These are phyloP conservation scores for Ptyas mucosa DNA, from an alignment of 2,113 vertebrate genomes.

Conservation along the genomic window DNA sequence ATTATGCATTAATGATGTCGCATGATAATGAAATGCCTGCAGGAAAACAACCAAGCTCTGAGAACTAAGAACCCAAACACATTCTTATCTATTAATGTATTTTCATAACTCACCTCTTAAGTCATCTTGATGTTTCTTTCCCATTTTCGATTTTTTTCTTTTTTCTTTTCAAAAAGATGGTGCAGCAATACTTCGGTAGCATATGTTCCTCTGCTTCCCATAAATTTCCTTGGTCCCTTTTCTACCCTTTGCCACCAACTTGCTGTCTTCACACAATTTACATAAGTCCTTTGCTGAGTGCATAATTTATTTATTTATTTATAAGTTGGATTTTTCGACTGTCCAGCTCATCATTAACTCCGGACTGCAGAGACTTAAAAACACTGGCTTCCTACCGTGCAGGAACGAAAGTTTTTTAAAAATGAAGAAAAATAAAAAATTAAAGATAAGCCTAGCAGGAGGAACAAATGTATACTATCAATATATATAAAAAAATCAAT, in stretches of 20 bases:
- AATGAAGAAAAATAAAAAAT: not conserved
- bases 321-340: not conserved
- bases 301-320: not conserved
- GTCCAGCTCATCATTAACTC: not conserved
- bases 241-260: not conserved
- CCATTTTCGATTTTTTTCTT: not conserved
- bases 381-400: not conserved
- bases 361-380: not conserved
- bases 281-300: not conserved
- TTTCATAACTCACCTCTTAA: not conserved
- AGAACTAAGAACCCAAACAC: not conserved
- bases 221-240: not conserved
- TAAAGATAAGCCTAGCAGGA: not conserved
- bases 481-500: not conserved
- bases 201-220: not conserved
- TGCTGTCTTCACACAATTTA: not conserved
- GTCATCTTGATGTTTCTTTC: not conserved
- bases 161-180: not conserved
- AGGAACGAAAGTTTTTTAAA: not conserved
- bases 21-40: not conserved
- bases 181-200: not conserved
- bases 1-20: not conserved
- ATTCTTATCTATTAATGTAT: not conserved
- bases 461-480: not conserved
- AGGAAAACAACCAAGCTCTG: not conserved